A percentile compares a stretch with the other conserved stretches of the same genome.
Evolutionary conservation across 1,140 invertebrate species (phyloP).

Genomic region (Drosophila neocordata): DNA sequence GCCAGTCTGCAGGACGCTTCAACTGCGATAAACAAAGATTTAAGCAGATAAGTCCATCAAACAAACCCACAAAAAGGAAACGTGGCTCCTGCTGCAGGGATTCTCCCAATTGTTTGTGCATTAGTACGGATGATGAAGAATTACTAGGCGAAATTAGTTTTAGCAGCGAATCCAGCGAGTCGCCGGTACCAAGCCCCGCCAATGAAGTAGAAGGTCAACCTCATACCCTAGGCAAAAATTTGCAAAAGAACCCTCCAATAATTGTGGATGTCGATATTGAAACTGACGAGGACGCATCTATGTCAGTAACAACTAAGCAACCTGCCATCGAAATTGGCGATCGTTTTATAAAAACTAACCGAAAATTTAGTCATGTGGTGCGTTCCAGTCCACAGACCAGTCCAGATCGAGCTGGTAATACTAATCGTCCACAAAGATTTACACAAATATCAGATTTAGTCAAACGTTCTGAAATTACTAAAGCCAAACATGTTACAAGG

Average conservation of each 20-base stretch:
- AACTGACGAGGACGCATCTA: slow-evolving; percentile 43
- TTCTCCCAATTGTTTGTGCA: slow-evolving; percentile 11
- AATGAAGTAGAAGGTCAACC: background rate
- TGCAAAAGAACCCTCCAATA: slow-evolving; percentile 56
- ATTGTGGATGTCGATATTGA: slow-evolving; percentile 64
- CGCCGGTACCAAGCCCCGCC: background rate
- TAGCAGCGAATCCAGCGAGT: slow-evolving; percentile 9
- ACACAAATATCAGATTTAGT: slow-evolving; percentile 69
- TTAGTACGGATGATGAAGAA: slow-evolving; percentile 22
- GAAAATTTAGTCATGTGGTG: slow-evolving; percentile 67
- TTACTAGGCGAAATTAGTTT: background rate
- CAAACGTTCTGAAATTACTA: slow-evolving; percentile 3
- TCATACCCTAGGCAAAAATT: background rate
- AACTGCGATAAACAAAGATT: background rate
- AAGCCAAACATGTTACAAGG: background rate
- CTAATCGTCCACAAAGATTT: slow-evolving; percentile 47
- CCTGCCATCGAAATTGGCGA: slow-evolving; percentile 65
- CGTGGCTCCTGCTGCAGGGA: slow-evolving; percentile 5
- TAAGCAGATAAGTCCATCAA: background rate
- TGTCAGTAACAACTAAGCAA: slow-evolving; percentile 18
- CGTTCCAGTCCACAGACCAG: slow-evolving; percentile 26
- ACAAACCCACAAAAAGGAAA: background rate
- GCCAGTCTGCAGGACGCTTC: background rate
- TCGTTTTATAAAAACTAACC: slow-evolving; percentile 61
- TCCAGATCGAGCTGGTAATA: slow-evolving; percentile 9